These are phyloP conservation scores for Trichonephila clavata DNA, from an alignment of 1,140 invertebrate species.

Conservation along the genomic window DNA sequence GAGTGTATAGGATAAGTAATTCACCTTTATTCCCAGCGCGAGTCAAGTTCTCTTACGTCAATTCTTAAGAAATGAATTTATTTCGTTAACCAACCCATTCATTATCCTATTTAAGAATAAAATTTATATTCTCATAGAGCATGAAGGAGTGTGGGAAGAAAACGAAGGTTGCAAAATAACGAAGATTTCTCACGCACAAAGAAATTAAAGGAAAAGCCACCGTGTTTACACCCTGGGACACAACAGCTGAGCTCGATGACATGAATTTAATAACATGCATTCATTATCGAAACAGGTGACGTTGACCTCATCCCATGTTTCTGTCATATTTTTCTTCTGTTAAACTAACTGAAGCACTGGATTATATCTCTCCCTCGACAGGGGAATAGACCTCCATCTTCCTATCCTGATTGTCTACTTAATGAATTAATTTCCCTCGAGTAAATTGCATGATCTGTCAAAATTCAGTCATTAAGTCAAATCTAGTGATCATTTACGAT, in stretches of 20 bases:
- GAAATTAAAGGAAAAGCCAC: not conserved
- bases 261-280: slow-evolving; percentile 8
- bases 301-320: slow-evolving; percentile 23
- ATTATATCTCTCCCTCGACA: slow-evolving; percentile 3
- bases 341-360: not conserved
- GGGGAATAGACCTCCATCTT: slow-evolving; percentile 13
- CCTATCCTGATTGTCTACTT: slow-evolving; percentile 43
- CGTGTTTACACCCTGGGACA: not conserved
- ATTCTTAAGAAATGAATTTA: no score
- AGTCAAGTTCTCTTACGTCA: no score
- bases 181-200: not conserved
- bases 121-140: no score
- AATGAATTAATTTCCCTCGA: slow-evolving; percentile 61
- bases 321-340: slow-evolving; percentile 16
- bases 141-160: no score
- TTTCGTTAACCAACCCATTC: no score
- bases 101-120: no score
- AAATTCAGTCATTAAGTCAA: slow-evolving; percentile 49
- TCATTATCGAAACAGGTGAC: slow-evolving; percentile 19
- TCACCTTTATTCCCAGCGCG: no score
- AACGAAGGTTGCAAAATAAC: no score
- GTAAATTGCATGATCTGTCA: slow-evolving; percentile 59
- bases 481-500: slow-evolving; percentile 6
- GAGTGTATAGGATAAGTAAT: no score
- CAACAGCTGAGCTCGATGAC: slow-evolving; percentile 6